Percentiles rank a stretch among this genome's conserved stretches.
Conservation (phyloP, 2,113 vertebrate genomes). For the Osmerus eperlanus region DNA sequence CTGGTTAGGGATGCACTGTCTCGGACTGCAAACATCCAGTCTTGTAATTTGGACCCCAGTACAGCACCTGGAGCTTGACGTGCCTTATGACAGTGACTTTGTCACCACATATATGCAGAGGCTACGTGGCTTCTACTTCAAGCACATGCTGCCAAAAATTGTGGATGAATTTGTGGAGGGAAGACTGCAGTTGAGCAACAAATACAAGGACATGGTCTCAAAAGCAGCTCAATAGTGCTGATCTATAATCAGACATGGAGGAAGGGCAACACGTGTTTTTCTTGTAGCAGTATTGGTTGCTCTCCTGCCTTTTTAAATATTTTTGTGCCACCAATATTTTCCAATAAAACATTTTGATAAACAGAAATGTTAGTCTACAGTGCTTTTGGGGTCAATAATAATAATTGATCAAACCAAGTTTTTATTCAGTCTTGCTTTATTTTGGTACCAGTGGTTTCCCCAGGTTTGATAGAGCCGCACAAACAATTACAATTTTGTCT, state of each 20-base stretch:
- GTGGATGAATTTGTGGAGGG: background rate
- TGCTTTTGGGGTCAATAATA: no score
- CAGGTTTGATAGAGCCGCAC: conserved; percentile 2
- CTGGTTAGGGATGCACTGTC: background rate
- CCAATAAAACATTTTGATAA: no score
- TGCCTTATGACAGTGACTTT: background rate
- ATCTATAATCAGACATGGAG: no score
- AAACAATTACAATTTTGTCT: no score
- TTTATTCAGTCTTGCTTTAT: background rate
- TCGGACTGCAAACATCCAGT: background rate
- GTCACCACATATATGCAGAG: background rate
- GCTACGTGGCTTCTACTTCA: background rate
- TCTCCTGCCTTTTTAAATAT: no score
- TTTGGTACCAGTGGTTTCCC: conserved; percentile 3
- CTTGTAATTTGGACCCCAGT: background rate
- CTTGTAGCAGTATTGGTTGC: no score
- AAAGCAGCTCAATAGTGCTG: no score
- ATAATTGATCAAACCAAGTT: background rate
- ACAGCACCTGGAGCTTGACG: background rate
- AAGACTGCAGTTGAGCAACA: background rate
- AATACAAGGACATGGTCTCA: background rate
- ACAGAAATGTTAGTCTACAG: no score
- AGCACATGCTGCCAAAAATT: background rate
- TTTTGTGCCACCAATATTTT: no score
- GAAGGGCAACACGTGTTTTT: no score